A percentile compares a stretch with the other conserved stretches of the same genome.
These are phyloP conservation scores for Onychomys leucogaster DNA, from an alignment of 2,797 vertebrate species.

Conservation along the genomic window DNA sequence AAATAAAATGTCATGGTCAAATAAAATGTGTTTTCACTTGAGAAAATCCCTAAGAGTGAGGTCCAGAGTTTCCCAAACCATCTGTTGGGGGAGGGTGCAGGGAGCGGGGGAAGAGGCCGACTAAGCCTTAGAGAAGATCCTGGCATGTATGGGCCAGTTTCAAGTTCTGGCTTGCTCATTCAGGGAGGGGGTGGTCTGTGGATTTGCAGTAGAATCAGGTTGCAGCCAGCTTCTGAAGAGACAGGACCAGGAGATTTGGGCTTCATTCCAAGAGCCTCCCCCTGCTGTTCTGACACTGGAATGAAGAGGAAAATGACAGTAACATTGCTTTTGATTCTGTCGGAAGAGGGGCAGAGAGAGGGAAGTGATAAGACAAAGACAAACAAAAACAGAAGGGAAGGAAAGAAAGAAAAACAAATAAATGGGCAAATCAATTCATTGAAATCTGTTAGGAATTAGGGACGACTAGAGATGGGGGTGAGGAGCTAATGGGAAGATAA, in stretches of 20 bases:
- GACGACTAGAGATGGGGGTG: background rate
- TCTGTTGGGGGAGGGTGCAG: no score
- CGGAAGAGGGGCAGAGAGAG: background rate
- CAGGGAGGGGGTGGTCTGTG: background rate
- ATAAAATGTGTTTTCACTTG: conserved; percentile 10
- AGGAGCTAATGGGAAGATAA: conserved; percentile 75
- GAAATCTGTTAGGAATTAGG: conserved; percentile 10
- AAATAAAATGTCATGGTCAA: no score
- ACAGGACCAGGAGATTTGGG: background rate
- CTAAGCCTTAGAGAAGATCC: background rate
- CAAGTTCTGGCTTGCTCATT: background rate
- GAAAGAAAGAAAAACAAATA: background rate
- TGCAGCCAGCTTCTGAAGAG: background rate
- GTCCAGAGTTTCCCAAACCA: background rate
- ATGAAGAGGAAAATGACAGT: background rate
- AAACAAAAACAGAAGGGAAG: background rate
- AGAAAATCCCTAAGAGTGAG: conserved; percentile 26
- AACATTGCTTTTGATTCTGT: background rate
- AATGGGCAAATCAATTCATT: conserved; percentile 7
- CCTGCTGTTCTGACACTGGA: background rate
- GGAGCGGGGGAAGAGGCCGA: rapidly evolving
- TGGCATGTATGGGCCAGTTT: background rate
- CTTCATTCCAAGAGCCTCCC: background rate
- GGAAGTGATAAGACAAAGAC: background rate
- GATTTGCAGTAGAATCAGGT: background rate